Evolutionary conservation across 2,888 invertebrate species (phyloP), one percentile per base, ranked within the genome.

Genomic region (Cheilosia urbana): DNA sequence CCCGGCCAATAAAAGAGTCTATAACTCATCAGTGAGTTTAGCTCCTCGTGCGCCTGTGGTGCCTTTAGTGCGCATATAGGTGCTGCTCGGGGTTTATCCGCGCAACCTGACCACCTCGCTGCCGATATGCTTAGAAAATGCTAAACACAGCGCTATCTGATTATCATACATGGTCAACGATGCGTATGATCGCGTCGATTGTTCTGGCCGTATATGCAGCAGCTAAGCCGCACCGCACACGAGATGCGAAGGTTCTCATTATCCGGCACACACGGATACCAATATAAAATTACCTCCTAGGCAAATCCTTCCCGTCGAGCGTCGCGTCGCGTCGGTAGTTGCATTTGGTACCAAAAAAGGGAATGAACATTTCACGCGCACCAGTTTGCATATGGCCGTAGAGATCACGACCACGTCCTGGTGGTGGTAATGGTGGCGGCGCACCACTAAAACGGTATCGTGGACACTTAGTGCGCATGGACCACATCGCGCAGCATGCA

Each of bases 141-240:
- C 73, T 82, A 72, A 77, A 66, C 68, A 65, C 34, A 60, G 21
- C 57, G 51, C 65, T 77, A 81, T 85, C 85, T 85, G 85, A 85
- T 85, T 85, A 85, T 85, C 80, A 85, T 81, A 81, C 76, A 85
- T 77, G 85, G 85, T 81, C 85, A 85, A 72, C 81, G 85, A 85
- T 85, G 85, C 85, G 85, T 85, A 81, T 85, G 85, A 85, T 85
- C 85, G 85, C 76, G 76, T 81, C 85, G 85, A 85, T 85, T 85
- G 85, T 85, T 81, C 76, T 71, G 75, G 53, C 40, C 53, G n/a
- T 30, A 30, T 30, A 30, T 60, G 57, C 62, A 66, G 60, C 76
- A 76, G 21, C 66, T 68, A 30, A 75, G 60, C 60, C 58, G 68
- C 40, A 45, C 34, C 11, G n/a, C n/a, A 27, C 27, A 27, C 42